Percentiles rank a stretch among this genome's conserved stretches.
phyloP scores from a whole-genome alignment of 2,888 invertebrate genomes.

The Acrobasis suavella region DNA sequence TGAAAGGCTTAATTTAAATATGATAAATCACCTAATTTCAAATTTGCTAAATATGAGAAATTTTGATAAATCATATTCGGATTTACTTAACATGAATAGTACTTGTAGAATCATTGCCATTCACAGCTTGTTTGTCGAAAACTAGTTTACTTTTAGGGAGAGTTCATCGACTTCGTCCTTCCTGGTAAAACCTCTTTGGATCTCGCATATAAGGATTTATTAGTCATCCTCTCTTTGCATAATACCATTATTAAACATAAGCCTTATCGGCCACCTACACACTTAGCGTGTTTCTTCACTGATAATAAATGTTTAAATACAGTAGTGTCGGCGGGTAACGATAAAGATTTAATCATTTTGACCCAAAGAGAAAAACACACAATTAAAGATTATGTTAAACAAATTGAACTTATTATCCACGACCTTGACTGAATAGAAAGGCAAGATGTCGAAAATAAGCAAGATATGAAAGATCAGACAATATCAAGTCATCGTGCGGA shows the following conservation, averaged over 20 bases:
- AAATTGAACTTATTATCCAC: neutral
- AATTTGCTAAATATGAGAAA: too few species aligned
- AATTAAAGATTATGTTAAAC: neutral
- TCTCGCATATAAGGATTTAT: conserved; percentile 2
- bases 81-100: neutral
- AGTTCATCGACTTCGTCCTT: conserved; percentile 53
- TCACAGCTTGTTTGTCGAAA: conserved; percentile 53
- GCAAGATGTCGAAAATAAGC: too few species aligned
- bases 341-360: neutral
- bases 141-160: conserved; percentile 67
- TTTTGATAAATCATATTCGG: too few species aligned
- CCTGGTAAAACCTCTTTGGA: conserved; percentile 18
- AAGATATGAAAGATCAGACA: too few species aligned
- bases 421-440: neutral
- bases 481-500: too few species aligned
- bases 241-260: conserved; percentile 8
- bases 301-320: conserved; percentile 10
- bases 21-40: too few species aligned
- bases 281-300: conserved; percentile 2
- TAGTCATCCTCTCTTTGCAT: conserved; percentile 17
- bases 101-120: conserved; percentile 28
- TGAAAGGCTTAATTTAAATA: too few species aligned
- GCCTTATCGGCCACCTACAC: conserved; percentile 14
- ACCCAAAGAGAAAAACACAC: conserved; percentile 7
- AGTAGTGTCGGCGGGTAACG: neutral